phyloP scores from a whole-genome alignment of 1,140 invertebrate species.

The Carcinoscorpius rotundicauda region DNA sequence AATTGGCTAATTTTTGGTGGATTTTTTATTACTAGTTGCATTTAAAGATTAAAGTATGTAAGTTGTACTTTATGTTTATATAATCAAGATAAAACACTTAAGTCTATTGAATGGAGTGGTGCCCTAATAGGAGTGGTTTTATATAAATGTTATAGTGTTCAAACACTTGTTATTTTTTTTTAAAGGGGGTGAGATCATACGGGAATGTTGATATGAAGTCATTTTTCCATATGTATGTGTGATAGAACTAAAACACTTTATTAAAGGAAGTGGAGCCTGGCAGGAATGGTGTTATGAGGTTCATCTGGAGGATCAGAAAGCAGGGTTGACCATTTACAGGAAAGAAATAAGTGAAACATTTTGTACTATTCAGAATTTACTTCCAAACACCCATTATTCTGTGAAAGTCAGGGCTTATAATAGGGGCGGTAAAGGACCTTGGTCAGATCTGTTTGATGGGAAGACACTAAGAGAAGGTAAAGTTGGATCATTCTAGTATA shows the following conservation, averaged over 20 bases:
- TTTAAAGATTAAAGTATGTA: too few relatives aligned
- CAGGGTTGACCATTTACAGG: not conserved
- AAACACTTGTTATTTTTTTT: too few relatives aligned
- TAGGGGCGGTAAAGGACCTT: slow-evolving; percentile 55
- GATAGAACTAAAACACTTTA: slow-evolving; percentile 7
- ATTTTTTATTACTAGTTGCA: too few relatives aligned
- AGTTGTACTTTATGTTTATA: too few relatives aligned
- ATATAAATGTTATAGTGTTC: too few relatives aligned
- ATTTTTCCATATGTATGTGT: too few relatives aligned
- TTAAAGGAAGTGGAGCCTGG: slow-evolving; percentile 49
- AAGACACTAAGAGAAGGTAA: slow-evolving; percentile 38
- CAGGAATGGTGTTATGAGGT: slow-evolving; percentile 74
- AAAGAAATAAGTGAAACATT: slow-evolving; percentile 16
- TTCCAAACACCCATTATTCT: slow-evolving; percentile 57
- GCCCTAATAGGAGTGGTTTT: too few relatives aligned
- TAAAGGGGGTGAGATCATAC: too few relatives aligned
- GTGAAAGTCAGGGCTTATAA: slow-evolving; percentile 66
- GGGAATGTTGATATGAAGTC: too few relatives aligned
- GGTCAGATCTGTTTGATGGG: slow-evolving; percentile 48
- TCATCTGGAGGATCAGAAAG: slow-evolving; percentile 40
- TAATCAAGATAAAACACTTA: too few relatives aligned
- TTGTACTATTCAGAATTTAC: slow-evolving; percentile 36
- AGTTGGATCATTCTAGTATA: not conserved
- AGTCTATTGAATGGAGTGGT: too few relatives aligned
- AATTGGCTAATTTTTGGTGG: too few relatives aligned